These are phyloP conservation scores for Lindbergichthys nudifrons DNA, from an alignment of 2,797 vertebrate genomes.

Conservation along the genomic window DNA sequence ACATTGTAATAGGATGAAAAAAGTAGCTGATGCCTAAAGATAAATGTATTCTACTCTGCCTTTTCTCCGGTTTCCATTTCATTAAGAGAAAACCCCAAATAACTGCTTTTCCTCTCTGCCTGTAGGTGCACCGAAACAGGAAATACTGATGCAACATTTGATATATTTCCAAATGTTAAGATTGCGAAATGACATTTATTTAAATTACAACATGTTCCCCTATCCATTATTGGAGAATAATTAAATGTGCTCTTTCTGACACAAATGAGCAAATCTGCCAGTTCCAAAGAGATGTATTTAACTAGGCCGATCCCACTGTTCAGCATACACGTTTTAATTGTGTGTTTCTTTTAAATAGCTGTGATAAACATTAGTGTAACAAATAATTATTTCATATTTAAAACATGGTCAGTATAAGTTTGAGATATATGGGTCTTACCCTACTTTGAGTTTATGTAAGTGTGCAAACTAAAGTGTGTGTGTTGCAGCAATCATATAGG, in stretches of 20 bases:
- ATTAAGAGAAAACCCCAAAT: not conserved
- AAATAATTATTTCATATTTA: constrained; percentile 3
- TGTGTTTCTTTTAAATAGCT: not conserved
- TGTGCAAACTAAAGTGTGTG: constrained; percentile 11
- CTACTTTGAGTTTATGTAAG: constrained; percentile 14
- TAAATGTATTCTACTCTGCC: not conserved
- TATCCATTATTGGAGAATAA: not conserved
- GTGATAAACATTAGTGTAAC: not conserved
- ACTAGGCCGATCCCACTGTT: constrained; percentile 22
- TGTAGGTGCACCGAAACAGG: not conserved
- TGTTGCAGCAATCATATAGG: constrained; percentile 43
- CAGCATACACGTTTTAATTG: not conserved
- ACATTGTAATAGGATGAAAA: not conserved
- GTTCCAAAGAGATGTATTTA: constrained; percentile 9
- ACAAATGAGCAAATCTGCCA: not conserved
- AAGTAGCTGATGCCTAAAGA: not conserved
- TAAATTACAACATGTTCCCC: not conserved
- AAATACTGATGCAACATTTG: not conserved
- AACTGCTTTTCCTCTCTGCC: not conserved
- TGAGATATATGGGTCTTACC: constrained; percentile 11
- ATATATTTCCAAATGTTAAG: not conserved
- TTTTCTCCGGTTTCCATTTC: constrained; percentile 10
- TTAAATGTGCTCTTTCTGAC: not conserved
- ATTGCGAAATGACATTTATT: constrained; percentile 1
- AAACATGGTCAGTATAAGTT: constrained; percentile 7